Evolutionary conservation across 2,113 vertebrate species (phyloP).

Genomic region (Burhinus bistriatus): DNA sequence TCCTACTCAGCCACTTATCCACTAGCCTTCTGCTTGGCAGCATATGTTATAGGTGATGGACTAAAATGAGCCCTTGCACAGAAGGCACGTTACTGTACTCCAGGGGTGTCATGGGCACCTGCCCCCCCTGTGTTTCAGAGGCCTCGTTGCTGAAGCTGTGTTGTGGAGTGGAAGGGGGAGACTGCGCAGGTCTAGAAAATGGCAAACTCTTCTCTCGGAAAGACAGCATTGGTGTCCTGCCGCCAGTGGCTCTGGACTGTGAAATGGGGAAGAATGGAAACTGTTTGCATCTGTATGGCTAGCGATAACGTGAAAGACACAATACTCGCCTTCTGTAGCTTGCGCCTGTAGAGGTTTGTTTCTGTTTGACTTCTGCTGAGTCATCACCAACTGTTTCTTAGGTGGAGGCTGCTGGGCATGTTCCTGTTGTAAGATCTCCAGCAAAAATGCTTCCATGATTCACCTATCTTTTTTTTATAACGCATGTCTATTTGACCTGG

Average conservation of each 20-base stretch:
- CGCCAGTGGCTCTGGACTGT: neutral
- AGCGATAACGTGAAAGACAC: neutral
- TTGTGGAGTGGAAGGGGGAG: neutral
- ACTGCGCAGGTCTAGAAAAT: no score
- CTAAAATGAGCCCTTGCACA: neutral
- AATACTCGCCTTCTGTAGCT: neutral
- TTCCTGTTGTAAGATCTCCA: neutral
- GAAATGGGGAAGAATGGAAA: neutral
- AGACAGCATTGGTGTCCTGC: neutral
- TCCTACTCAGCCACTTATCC: accelerated
- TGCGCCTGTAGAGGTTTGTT: neutral
- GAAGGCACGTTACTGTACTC: no score
- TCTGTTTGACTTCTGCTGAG: neutral
- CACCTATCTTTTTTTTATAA: neutral
- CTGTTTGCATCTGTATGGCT: neutral
- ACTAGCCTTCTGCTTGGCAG: neutral
- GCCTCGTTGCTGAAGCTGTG: neutral
- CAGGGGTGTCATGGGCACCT: neutral
- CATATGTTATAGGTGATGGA: neutral
- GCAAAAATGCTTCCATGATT: neutral
- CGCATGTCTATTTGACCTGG: neutral
- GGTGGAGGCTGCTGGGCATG: neutral
- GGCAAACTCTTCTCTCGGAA: neutral
- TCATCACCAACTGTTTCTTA: neutral
- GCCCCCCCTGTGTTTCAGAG: neutral